These are phyloP conservation scores for Lerema accius DNA, from an alignment of 1,140 invertebrate genomes.

Conservation along the genomic window DNA sequence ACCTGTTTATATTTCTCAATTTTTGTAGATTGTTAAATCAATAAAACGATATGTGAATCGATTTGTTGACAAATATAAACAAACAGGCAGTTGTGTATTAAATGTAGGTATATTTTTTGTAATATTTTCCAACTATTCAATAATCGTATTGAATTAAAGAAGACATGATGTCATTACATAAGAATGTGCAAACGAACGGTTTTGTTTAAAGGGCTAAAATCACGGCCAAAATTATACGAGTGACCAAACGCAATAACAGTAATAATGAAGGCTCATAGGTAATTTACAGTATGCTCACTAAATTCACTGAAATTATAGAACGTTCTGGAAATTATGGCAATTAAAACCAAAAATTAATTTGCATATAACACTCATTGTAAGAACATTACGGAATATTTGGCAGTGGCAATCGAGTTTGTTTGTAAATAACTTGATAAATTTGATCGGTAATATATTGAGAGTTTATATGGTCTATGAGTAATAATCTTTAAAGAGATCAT, in stretches of 20 bases:
- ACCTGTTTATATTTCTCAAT: too few species aligned
- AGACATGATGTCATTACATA: too few species aligned
- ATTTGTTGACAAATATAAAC: too few species aligned
- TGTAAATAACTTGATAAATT: slow-evolving; percentile 15
- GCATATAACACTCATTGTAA: background rate
- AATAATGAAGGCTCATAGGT: background rate
- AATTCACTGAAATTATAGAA: background rate
- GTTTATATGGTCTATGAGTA: slow-evolving; percentile 8
- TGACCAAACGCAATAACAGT: background rate
- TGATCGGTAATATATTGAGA: background rate
- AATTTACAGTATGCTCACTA: background rate
- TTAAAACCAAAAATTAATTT: slow-evolving; percentile 1
- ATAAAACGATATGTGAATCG: too few species aligned
- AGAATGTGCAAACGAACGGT: background rate
- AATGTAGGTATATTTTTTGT: too few species aligned
- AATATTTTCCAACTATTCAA: too few species aligned
- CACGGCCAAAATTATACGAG: background rate
- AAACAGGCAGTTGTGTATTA: too few species aligned
- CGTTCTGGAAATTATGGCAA: background rate
- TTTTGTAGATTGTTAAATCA: too few species aligned
- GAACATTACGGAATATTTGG: background rate
- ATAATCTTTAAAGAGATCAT: slow-evolving; percentile 1
- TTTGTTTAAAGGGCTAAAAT: background rate
- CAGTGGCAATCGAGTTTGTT: slow-evolving; percentile 1
- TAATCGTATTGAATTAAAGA: too few species aligned